These are phyloP conservation scores for Brienomyrus brachyistius DNA, from an alignment of 2,113 vertebrate genomes.

Conservation along the genomic window DNA sequence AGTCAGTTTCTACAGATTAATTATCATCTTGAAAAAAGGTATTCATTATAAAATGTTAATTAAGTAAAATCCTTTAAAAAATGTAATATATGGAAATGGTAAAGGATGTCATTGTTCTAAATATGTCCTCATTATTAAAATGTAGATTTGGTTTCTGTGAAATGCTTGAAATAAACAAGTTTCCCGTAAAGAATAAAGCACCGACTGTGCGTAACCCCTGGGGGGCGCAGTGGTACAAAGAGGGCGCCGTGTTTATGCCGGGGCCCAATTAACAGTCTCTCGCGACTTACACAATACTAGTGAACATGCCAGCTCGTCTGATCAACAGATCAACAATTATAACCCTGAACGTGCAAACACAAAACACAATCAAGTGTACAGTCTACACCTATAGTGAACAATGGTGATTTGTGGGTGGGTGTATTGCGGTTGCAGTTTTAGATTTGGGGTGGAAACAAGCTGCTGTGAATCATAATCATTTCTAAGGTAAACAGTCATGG, in stretches of 20 bases:
- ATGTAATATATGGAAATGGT: neutral
- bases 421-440: neutral
- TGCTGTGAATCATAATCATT: neutral
- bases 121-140: neutral
- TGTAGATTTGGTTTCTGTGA: neutral
- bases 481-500: neutral
- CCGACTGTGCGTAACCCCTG: neutral
- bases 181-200: neutral
- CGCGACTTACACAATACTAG: neutral
- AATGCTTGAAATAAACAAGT: neutral
- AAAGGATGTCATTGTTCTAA: neutral
- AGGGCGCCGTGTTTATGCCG: neutral
- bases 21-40: neutral
- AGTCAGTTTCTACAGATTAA: neutral
- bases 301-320: neutral
- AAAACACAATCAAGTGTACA: neutral
- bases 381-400: neutral
- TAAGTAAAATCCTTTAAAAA: neutral
- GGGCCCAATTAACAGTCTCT: neutral
- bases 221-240: neutral
- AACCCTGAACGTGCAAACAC: neutral
- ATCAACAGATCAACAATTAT: neutral
- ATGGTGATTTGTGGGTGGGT: neutral
- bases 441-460: neutral
- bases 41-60: neutral